phyloP scores from a whole-genome alignment of 1,140 invertebrate species.

The Oreohelix idahoensis region DNA sequence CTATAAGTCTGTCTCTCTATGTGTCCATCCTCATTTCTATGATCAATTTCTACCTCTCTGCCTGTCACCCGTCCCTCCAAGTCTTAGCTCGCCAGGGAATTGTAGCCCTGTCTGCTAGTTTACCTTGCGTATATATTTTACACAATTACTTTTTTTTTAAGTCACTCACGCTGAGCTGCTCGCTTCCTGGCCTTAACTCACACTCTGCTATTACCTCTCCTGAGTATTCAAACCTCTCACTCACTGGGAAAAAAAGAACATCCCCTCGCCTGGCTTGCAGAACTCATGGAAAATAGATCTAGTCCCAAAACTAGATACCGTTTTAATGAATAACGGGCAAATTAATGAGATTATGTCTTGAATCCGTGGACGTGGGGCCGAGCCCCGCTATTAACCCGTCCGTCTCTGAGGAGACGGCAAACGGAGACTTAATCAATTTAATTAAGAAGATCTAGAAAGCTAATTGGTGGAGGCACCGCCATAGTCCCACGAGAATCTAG shows the following conservation, averaged over 20 bases:
- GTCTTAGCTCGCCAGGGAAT: too few species aligned
- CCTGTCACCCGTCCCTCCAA: too few species aligned
- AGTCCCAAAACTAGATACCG: background rate
- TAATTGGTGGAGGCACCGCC: constrained; percentile 22
- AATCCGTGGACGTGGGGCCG: background rate
- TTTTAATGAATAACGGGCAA: constrained; percentile 33
- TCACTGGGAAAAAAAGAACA: background rate
- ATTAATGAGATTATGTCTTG: constrained; percentile 30
- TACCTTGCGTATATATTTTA: too few species aligned
- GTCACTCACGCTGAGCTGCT: background rate
- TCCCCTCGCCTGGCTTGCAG: background rate
- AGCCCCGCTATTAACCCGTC: constrained; percentile 16
- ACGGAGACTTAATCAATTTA: constrained; percentile 35
- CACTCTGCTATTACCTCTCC: background rate
- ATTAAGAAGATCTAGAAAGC: constrained; percentile 37
- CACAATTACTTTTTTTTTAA: too few species aligned
- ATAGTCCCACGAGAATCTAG: constrained; percentile 10
- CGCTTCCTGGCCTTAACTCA: background rate
- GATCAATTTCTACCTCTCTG: too few species aligned
- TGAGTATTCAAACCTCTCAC: constrained; percentile 1
- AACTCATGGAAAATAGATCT: background rate
- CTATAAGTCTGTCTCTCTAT: too few species aligned
- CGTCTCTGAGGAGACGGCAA: background rate
- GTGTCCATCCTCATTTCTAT: too few species aligned
- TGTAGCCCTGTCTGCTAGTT: too few species aligned